Evolutionary conservation across 2,113 vertebrate species (phyloP), one percentile per base, ranked within the genome.

Genomic region (Puffinus mauretanicus): DNA sequence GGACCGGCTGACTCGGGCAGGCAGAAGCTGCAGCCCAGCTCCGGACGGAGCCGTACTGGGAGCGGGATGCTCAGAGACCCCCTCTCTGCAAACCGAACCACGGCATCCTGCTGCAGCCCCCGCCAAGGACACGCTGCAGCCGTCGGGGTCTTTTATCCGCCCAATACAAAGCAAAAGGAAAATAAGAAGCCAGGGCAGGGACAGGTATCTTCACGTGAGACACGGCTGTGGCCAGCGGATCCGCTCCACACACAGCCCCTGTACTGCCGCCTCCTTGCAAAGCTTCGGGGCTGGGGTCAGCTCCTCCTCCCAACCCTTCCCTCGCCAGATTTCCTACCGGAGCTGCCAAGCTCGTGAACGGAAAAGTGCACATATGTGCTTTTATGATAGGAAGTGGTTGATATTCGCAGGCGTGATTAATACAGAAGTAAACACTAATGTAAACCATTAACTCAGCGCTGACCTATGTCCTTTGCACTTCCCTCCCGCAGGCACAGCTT

Each of bases 401-500:
- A 46, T 91, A 57, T 38, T 58, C 9, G 9, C 72, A 40, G 88
- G 83, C 20, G 17, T 26, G 61, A 88, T 94, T 90, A 88, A 88
- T 11, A 30, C 30, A 4, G 3, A 47, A 75, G 81, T 7, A 92
- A 95, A 88, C 64, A 67, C 61, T 9, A 25, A 12, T 7, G 87
- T 94, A 42, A 96, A 95, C 82, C 92, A 97, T 97, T 97, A 97
- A 97, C 95, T 91, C 79, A 2, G 76, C 26, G 1, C 93, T 72
- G 88, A 87, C 94, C 94, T 92, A 2, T 10, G 83, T 40, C 87
- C 96, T 89, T 15, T 85, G 93, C 32, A 15, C 86, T 30, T 66
- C 76, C 54, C 55, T 80, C 52, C 67, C 15, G 20, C 83, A 32
- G 44, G 38, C 54, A 55, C 62, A 65, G 64, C 67, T 46, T 19